Evolutionary conservation across 2,113 vertebrate genomes (phyloP).

Genomic region (Silurus asotus): DNA sequence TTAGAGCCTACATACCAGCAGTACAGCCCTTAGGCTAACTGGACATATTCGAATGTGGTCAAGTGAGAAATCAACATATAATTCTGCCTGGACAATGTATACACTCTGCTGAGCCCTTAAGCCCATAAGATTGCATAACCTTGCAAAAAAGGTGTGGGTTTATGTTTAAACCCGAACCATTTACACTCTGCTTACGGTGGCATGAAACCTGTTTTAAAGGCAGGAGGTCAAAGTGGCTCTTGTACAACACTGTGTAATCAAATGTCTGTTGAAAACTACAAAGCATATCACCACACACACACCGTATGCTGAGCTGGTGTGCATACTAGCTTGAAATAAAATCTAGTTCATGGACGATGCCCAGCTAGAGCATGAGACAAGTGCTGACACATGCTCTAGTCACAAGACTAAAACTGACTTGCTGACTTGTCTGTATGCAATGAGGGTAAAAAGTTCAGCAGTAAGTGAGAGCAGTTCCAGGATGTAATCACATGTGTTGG

Average conservation of each 20-base stretch:
- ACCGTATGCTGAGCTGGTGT: background rate
- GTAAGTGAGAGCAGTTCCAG: background rate
- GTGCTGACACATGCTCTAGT: constrained; percentile 12
- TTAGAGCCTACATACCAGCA: constrained; percentile 48
- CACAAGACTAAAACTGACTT: constrained; percentile 6
- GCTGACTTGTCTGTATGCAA: background rate
- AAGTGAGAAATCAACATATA: constrained; percentile 21
- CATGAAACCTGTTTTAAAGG: background rate
- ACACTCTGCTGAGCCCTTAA: constrained; percentile 15
- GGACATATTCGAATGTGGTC: constrained; percentile 27
- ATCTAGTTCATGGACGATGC: background rate
- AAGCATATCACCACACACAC: background rate
- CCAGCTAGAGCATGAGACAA: background rate
- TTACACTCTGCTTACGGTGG: background rate
- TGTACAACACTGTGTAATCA: background rate
- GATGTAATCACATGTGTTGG: background rate
- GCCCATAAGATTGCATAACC: constrained; percentile 14
- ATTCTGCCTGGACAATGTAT: constrained; percentile 18
- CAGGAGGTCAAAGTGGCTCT: background rate
- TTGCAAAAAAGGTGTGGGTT: background rate
- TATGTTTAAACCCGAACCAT: background rate
- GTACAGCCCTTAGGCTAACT: constrained; percentile 24
- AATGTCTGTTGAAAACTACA: background rate
- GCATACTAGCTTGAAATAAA: background rate
- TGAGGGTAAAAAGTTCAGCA: background rate